phyloP scores from a whole-genome alignment of 2,888 invertebrate genomes.

The Thysanoteuthis rhombus region DNA sequence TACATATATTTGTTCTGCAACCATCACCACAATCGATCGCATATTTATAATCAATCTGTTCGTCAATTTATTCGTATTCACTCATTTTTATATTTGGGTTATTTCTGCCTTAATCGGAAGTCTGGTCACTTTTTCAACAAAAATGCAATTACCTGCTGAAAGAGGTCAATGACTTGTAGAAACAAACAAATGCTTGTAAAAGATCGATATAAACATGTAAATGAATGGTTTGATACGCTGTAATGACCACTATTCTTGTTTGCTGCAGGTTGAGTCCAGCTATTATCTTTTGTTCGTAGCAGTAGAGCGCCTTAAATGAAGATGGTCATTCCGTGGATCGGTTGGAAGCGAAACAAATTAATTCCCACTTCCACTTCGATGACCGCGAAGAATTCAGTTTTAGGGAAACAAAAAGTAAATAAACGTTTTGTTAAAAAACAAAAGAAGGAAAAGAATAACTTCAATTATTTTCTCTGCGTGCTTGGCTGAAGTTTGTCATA shows the following conservation, averaged over 20 bases:
- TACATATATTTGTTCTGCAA: background rate
- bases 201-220: background rate
- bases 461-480: background rate
- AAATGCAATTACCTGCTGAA: background rate
- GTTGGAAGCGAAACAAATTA: background rate
- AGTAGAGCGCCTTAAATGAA: background rate
- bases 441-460: background rate
- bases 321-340: background rate
- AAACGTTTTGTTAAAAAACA: background rate
- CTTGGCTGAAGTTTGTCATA: background rate
- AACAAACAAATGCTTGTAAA: background rate
- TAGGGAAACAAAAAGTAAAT: background rate
- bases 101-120: background rate
- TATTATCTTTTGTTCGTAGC: background rate
- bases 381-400: background rate
- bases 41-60: background rate
- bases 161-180: background rate
- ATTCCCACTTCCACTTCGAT: background rate
- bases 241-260: background rate
- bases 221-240: background rate
- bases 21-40: background rate
- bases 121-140: background rate
- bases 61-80: background rate
- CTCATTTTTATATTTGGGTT: background rate
- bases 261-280: too few species aligned